These are phyloP conservation scores for Phalacrocorax carbo DNA, from an alignment of 2,113 vertebrate genomes.

Conservation along the genomic window DNA sequence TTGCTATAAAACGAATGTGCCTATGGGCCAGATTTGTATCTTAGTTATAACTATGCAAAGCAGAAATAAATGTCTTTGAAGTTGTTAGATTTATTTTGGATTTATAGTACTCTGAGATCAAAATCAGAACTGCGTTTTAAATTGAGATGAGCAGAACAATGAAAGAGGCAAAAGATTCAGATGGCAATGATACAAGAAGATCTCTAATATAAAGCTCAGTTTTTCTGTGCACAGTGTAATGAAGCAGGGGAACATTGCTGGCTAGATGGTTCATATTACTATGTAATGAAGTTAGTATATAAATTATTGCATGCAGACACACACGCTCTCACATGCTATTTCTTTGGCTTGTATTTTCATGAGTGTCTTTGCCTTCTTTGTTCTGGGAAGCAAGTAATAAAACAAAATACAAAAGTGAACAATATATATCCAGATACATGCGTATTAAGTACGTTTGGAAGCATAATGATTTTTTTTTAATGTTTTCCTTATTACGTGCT, in stretches of 20 bases:
- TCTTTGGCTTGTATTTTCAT: neutral
- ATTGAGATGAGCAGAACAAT: slow-evolving; percentile 40
- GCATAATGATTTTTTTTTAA: neutral
- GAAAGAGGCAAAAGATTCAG: neutral
- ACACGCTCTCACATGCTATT: neutral
- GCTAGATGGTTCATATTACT: neutral
- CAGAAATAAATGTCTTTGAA: slow-evolving; percentile 50
- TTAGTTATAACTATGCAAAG: slow-evolving; percentile 40
- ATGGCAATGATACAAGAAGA: neutral
- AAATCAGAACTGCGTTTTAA: neutral
- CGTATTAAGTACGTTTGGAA: neutral
- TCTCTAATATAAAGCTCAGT: neutral
- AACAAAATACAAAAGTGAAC: neutral
- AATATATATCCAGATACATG: neutral
- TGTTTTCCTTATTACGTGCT: neutral
- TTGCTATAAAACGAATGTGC: slow-evolving; percentile 22
- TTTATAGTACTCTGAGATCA: slow-evolving; percentile 25
- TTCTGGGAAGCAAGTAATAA: neutral
- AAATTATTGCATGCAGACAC: slow-evolving; percentile 21
- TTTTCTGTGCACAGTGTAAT: neutral
- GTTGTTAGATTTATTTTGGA: neutral
- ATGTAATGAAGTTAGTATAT: neutral
- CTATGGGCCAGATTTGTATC: slow-evolving; percentile 46
- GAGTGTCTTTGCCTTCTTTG: slow-evolving; percentile 12
- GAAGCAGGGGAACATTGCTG: neutral